phyloP scores from a whole-genome alignment of 2,888 invertebrate genomes.

The Carabus problematicus region DNA sequence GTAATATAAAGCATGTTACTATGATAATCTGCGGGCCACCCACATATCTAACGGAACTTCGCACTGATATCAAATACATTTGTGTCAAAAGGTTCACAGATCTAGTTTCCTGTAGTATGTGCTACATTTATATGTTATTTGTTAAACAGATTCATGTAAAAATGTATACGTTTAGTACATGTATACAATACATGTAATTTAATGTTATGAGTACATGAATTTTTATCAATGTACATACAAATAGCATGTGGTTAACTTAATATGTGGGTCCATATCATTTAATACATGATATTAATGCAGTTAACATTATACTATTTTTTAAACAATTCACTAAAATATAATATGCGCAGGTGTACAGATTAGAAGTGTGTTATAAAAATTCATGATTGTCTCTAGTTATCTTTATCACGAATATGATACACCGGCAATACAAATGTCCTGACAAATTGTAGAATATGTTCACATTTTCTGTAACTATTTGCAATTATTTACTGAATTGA shows the following conservation, averaged over 20 bases:
- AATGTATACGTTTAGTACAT: no score
- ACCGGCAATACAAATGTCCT: no score
- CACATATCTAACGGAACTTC: constrained; percentile 13
- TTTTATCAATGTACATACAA: neutral
- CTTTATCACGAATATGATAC: no score
- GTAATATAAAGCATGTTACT: neutral
- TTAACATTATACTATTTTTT: neutral
- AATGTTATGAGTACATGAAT: neutral
- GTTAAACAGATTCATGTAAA: neutral
- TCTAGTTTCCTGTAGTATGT: no score
- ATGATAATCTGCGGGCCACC: constrained; percentile 23
- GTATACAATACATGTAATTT: neutral
- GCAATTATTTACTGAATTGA: no score
- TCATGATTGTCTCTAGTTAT: no score
- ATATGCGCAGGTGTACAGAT: no score
- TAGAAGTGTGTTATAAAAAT: no score
- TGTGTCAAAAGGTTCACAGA: no score
- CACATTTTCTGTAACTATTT: no score
- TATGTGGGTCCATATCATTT: constrained; percentile 23
- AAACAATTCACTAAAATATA: constrained; percentile 1
- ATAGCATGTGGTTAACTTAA: constrained; percentile 14
- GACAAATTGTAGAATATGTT: no score
- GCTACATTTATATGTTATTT: neutral
- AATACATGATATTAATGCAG: constrained; percentile 13
- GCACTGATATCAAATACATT: neutral